Evolutionary conservation across 2,888 invertebrate genomes (phyloP).

Genomic region (Alentia gelatinosa): DNA sequence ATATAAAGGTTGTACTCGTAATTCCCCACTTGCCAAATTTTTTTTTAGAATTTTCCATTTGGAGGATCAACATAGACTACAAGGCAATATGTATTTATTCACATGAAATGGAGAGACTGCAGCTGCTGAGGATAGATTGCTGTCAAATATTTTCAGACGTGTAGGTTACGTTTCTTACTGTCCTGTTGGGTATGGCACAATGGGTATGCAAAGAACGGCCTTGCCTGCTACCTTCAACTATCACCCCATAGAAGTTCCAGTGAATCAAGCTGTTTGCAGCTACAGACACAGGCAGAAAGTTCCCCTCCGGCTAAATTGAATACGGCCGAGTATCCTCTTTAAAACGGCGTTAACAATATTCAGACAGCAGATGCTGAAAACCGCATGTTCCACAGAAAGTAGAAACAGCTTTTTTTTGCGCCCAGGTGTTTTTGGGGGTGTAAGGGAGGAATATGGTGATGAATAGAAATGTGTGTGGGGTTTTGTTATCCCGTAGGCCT

Average conservation of each 20-base stretch:
- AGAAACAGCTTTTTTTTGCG: not conserved
- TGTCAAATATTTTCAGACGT: not conserved
- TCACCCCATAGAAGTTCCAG: not conserved
- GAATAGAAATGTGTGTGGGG: not conserved
- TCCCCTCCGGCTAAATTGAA: not conserved
- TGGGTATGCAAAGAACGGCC: not conserved
- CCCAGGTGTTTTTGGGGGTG: not conserved
- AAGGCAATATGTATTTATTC: no score
- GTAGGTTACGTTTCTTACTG: not conserved
- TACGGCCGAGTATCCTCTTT: not conserved
- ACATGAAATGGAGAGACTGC: no score
- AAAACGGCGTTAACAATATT: constrained; percentile 3
- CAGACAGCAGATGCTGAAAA: not conserved
- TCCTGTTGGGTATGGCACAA: not conserved
- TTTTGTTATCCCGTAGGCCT: not conserved
- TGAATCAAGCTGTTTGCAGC: constrained; percentile 2
- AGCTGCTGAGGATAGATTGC: not conserved
- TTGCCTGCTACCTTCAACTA: not conserved
- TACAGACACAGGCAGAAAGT: not conserved
- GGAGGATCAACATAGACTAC: no score
- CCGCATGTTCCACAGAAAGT: constrained; percentile 2
- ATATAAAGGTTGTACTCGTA: no score
- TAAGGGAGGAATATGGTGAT: not conserved
- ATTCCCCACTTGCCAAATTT: no score
- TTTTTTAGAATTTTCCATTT: no score